Evolutionary conservation across 2,888 invertebrate species (phyloP).

Genomic region (Scrobipalpa atriplicella): DNA sequence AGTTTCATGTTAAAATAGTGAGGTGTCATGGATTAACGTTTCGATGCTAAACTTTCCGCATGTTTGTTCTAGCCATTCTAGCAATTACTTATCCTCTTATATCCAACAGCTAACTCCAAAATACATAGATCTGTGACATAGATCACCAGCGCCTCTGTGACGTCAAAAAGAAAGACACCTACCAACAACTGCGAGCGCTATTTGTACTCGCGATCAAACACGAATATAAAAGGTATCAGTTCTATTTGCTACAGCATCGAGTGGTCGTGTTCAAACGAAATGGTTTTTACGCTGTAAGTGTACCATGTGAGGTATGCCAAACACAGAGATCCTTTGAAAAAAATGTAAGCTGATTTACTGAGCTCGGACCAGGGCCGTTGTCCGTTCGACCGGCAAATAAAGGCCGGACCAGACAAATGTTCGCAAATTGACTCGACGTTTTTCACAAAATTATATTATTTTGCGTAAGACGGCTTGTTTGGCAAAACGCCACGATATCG

Average conservation of each 20-base stretch:
- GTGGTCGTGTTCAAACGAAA: constrained; percentile 63
- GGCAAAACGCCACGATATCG: constrained; percentile 44
- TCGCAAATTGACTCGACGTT: constrained; percentile 80
- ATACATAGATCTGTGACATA: no score
- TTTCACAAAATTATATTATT: constrained; percentile 69
- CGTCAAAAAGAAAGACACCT: neutral
- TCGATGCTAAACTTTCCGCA: no score
- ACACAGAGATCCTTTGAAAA: constrained; percentile 78
- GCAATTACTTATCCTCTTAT: neutral
- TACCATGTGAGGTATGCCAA: constrained; percentile 72
- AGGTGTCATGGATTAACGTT: no score
- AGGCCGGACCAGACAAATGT: constrained; percentile 79
- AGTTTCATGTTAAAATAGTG: no score
- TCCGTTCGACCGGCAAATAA: constrained; percentile 77
- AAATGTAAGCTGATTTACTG: constrained; percentile 81
- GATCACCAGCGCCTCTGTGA: neutral
- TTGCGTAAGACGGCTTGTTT: constrained; percentile 54
- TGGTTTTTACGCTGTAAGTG: constrained; percentile 65
- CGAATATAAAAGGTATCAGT: neutral
- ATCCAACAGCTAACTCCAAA: no score
- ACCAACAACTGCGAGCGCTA: neutral
- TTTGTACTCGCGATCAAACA: neutral
- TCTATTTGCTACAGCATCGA: constrained; percentile 33
- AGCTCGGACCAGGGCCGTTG: constrained; percentile 60
- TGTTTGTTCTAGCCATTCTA: no score